Base-by-base conservation (phyloP, 1,140 invertebrate genomes). In the Hylaeus volcanicus region DNA sequence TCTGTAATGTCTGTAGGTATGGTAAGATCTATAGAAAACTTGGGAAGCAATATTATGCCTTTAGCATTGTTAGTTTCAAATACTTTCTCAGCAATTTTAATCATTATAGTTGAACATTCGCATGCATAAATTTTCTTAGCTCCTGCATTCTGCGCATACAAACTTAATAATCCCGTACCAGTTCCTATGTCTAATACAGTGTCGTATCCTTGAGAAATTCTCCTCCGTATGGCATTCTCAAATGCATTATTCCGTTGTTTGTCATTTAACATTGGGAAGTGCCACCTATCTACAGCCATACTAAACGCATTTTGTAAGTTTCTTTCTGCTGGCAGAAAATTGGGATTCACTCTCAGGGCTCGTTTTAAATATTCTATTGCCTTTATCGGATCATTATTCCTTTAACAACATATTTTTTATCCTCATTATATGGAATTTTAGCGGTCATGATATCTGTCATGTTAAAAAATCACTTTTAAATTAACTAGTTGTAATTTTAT, bases 241-340 rank as follows among this genome's bases (percentile, higher is more conserved):
- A 95, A 97, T 8, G 95, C 93, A 74, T 93, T 88, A 92, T 97
- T 97, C 73, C 97, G 93, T 41, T 90, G 87, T 64, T 90, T 93
- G 91, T 97, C 96, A 93, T 97, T 97, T 4, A 97, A 89, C 97
- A 97, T 97, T 74, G 96, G 92, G 90, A 96, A 97, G 91, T 97
- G 96, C 97, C 97, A 97, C 63, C 96, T 92, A 82, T 96, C 96
- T 51, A 97, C 94, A 64, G 89, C 85, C 88, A 91, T 90, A 43
- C 90, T 91, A n/a, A 84, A 86, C 14, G 90, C 90, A 88, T 91
- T 91, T 86, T 91, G 86, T 56, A 90, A 85, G 73, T 91, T 91
- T 83, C 90, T 85, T 79, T 90, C 86, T 55, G 90, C 90, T 55
- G 90, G 90, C 58, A 91, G 79, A 85, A 91, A 91, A 78, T 85